Base-by-base conservation (phyloP, 1,140 invertebrate species). In the Vollenhovia emeryi region DNA sequence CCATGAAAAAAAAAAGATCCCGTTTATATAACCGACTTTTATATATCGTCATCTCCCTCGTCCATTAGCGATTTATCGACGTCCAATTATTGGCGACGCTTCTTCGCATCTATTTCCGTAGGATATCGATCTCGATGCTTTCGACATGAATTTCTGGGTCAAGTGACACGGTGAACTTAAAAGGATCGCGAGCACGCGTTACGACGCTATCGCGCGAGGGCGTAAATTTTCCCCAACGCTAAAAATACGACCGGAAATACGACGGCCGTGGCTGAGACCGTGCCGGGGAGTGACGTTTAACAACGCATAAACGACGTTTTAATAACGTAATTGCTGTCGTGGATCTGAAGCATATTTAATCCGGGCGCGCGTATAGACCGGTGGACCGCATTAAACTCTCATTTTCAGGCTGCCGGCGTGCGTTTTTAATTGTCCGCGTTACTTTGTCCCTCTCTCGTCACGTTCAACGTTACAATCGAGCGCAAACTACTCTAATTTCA, bases 41-140 rank as follows among this genome's bases (percentile, higher is more conserved):
- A 57, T 9, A 33, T 33, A 79, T 68, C 7, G 11, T 45, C 24
- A 9, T 68, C 21, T 52, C 18, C 13, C 33, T 33, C n/a, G 33
- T 11, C 66, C 24, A 73, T 82, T 82, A 82, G 13, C 50, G 18
- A 82, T 82, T 82, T 60, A 76, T 84, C 55, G 71, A 27, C 50
- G 55, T 75, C 24, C 80, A 74, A 76, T 84, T 84, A 84, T 84
- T 76, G 71, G 57, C 55, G n/a, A 21, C 50, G 55, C 71, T 75
- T 24, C 52, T 76, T 30, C 50, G 40, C 21, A 11, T 83, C 71
- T 76, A 74, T 75, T 84, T 84, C 45, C 71, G 43, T 59, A n/a
- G 52, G 21, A 36, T 76, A 84, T 84, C 71, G 80, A 84, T 84
- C 36, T 15, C 40, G 40, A 60, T 48, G 57, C 36, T 83, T 43